Conservation (phyloP, 2,113 vertebrate genomes). For the Chascanopsetta lugubris region DNA sequence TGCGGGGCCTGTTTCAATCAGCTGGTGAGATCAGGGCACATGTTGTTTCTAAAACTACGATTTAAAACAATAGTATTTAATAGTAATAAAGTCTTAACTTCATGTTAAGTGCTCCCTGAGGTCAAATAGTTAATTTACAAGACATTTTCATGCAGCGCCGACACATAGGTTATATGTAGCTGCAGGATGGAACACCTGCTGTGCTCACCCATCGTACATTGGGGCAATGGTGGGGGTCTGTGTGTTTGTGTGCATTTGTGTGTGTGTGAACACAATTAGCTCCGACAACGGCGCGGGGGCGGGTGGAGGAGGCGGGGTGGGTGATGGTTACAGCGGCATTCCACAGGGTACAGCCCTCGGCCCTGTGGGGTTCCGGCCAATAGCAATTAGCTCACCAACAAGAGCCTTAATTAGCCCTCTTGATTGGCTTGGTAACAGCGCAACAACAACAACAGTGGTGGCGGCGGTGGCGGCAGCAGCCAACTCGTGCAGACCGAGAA, state of each 20-base stretch:
- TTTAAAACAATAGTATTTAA: not conserved
- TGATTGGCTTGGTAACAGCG: conserved; percentile 73
- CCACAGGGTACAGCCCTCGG: conserved; percentile 66
- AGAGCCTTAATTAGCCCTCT: conserved; percentile 79
- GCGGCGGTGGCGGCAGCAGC: too few relatives aligned
- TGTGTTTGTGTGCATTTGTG: conserved; percentile 25
- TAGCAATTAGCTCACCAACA: conserved; percentile 79
- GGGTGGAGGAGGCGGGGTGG: conserved; percentile 38
- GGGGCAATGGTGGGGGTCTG: conserved; percentile 30
- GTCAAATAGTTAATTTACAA: conserved; percentile 33
- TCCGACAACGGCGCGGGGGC: conserved; percentile 36
- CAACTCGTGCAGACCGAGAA: conserved; percentile 24
- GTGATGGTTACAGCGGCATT: conserved; percentile 52
- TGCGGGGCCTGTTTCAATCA: not conserved
- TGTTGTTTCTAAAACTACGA: not conserved
- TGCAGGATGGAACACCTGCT: conserved; percentile 57
- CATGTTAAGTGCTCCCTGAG: conserved; percentile 9
- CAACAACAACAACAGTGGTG: conserved; percentile 49
- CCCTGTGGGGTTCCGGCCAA: conserved; percentile 70
- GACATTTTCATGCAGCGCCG: conserved; percentile 37
- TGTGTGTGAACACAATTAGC: conserved; percentile 72
- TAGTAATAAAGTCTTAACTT: conserved; percentile 5
- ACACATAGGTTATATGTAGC: conserved; percentile 63
- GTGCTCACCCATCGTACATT: conserved; percentile 51
- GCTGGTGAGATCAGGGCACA: not conserved